Conservation (phyloP, 1,140 invertebrate genomes). For the Trichogramma pretiosum region DNA sequence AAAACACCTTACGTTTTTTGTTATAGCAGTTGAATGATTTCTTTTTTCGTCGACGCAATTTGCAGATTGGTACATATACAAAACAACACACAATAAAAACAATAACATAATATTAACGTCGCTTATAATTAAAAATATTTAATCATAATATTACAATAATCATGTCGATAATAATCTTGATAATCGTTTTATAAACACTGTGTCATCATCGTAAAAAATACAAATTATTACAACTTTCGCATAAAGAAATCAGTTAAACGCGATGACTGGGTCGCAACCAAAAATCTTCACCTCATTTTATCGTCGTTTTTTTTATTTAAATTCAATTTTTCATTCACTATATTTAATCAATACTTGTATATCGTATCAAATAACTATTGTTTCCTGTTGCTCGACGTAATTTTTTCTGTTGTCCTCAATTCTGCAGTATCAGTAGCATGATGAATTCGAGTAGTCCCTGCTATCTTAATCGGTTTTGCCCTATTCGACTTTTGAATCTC, state of each 20-base stretch:
- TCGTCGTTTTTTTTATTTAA: slow-evolving; percentile 25
- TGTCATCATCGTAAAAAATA: slow-evolving; percentile 39
- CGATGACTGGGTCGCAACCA: slow-evolving; percentile 32
- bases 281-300: slow-evolving; percentile 24
- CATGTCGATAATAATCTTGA: slow-evolving; percentile 38
- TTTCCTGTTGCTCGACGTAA: too few relatives aligned
- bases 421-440: too few relatives aligned
- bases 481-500: too few relatives aligned
- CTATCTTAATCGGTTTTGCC: too few relatives aligned
- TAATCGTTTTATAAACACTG: slow-evolving; percentile 37
- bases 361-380: too few relatives aligned
- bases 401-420: too few relatives aligned
- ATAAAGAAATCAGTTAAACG: slow-evolving; percentile 29
- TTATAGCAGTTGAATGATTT: slow-evolving; percentile 33
- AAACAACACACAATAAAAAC: slow-evolving; percentile 49
- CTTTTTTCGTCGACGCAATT: slow-evolving; percentile 35
- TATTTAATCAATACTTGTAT: too few relatives aligned
- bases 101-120: slow-evolving; percentile 48
- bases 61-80: slow-evolving; percentile 43
- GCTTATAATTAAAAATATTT: slow-evolving; percentile 43
- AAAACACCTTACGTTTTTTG: slow-evolving; percentile 33
- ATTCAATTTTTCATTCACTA: too few relatives aligned
- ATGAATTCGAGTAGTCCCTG: too few relatives aligned
- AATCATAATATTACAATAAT: slow-evolving; percentile 39
- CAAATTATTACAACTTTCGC: slow-evolving; percentile 39